Conservation (phyloP, 2,797 vertebrate species). For the Typhlichthys eigenmanni region DNA sequence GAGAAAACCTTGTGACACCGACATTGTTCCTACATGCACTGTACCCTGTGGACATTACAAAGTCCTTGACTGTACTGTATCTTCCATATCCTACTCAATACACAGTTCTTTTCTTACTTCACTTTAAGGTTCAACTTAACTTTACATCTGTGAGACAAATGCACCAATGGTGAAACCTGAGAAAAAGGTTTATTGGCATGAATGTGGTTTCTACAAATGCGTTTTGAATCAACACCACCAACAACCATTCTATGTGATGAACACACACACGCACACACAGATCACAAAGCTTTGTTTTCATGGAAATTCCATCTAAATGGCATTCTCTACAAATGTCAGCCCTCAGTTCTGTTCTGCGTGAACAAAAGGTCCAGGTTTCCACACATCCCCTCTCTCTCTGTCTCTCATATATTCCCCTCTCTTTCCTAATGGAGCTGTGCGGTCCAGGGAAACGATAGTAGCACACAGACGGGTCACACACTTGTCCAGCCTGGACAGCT, state of each 20-base stretch:
- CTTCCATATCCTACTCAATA: too few species aligned
- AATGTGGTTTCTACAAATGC: too few species aligned
- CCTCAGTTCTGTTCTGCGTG: constrained; percentile 38
- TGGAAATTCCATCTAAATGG: constrained; percentile 52
- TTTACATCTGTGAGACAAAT: too few species aligned
- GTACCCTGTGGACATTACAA: too few species aligned
- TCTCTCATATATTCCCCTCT: neutral
- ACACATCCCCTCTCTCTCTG: neutral
- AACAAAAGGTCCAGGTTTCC: constrained; percentile 50
- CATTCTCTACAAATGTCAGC: constrained; percentile 61
- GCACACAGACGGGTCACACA: neutral
- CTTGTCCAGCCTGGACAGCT: constrained; percentile 11
- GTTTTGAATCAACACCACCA: too few species aligned
- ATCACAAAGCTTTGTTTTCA: constrained; percentile 53
- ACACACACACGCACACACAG: constrained; percentile 1
- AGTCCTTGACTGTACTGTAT: too few species aligned
- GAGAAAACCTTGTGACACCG: too few species aligned
- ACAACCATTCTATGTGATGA: neutral
- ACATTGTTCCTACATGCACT: too few species aligned
- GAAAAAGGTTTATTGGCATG: too few species aligned
- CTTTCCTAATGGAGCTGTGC: constrained; percentile 12
- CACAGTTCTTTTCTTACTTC: too few species aligned
- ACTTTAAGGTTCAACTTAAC: too few species aligned
- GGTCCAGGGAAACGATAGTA: constrained; percentile 3
- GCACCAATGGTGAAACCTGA: too few species aligned